Evolutionary conservation across 2,113 vertebrate species (phyloP).

Genomic region (Corvus hawaiiensis): DNA sequence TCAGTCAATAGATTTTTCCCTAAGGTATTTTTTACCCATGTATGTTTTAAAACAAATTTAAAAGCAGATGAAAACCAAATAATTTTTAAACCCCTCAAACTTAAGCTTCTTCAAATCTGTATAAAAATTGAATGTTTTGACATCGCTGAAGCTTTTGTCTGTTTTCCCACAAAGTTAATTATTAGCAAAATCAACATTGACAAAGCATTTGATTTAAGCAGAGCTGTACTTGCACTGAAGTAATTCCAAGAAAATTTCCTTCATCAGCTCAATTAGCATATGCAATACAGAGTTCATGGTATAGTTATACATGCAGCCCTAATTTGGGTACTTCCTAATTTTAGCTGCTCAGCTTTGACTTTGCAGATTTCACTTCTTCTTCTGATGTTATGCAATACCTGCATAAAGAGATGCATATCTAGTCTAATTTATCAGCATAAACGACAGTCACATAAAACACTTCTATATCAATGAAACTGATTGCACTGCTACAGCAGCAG

Average conservation of each 20-base stretch:
- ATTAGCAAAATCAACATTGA: background rate
- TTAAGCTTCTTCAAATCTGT: background rate
- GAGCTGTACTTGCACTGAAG: background rate
- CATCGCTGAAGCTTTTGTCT: background rate
- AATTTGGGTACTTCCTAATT: background rate
- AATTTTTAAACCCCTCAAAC: background rate
- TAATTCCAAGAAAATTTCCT: background rate
- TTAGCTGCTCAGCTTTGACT: background rate
- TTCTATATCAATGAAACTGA: background rate
- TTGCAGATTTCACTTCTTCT: background rate
- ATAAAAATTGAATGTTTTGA: background rate
- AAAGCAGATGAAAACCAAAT: background rate
- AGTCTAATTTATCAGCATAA: background rate
- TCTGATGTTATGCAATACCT: background rate
- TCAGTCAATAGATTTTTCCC: background rate
- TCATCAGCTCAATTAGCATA: background rate
- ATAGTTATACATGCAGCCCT: background rate
- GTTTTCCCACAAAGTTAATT: background rate
- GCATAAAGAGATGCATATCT: background rate
- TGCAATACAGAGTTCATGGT: background rate
- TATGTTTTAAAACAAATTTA: background rate
- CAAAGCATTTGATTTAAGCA: background rate
- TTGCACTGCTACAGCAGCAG: background rate
- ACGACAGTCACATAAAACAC: background rate
- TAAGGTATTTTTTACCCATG: background rate